These are phyloP conservation scores for Chrosomus eos DNA, from an alignment of 2,797 vertebrate genomes.

Conservation along the genomic window DNA sequence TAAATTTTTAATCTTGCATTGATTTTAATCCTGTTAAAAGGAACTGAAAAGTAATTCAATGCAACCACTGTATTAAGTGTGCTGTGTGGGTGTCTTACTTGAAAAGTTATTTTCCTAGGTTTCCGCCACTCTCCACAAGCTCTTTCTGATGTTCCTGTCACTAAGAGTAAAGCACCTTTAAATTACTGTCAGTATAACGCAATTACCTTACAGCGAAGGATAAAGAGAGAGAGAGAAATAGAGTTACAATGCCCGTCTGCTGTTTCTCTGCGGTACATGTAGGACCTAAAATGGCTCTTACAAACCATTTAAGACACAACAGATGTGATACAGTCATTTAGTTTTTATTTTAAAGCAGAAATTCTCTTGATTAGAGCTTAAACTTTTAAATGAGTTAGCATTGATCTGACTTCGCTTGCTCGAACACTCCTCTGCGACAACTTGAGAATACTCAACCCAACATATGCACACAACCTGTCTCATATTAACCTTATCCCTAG, in stretches of 20 bases:
- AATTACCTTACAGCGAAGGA: slow-evolving; percentile 40
- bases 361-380: slow-evolving; percentile 14
- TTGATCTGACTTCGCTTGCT: slow-evolving; percentile 25
- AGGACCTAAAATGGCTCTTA: slow-evolving; percentile 22
- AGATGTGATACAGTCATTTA: slow-evolving; percentile 28
- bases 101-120: slow-evolving; percentile 37
- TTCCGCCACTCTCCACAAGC: slow-evolving; percentile 5
- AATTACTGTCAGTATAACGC: slow-evolving; percentile 47
- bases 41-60: slow-evolving; percentile 1
- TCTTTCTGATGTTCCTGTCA: slow-evolving; percentile 40
- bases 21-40: slow-evolving; percentile 32
- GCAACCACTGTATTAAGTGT: not conserved
- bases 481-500: slow-evolving; percentile 8
- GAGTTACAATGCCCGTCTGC: slow-evolving; percentile 32
- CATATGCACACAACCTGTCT: slow-evolving; percentile 33
- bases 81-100: not conserved
- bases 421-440: not conserved
- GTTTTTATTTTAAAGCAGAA: slow-evolving; percentile 2
- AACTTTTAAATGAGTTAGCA: slow-evolving; percentile 21
- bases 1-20: slow-evolving; percentile 29
- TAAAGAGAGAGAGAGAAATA: not conserved
- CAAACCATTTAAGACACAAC: slow-evolving; percentile 28
- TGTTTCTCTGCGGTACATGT: slow-evolving; percentile 24
- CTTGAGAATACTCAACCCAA: slow-evolving; percentile 18
- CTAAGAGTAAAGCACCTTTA: slow-evolving; percentile 45